Evolutionary conservation across 2,113 vertebrate species (phyloP), one percentile per base, ranked within the genome.

Genomic region (Stegostoma tigrinum): DNA sequence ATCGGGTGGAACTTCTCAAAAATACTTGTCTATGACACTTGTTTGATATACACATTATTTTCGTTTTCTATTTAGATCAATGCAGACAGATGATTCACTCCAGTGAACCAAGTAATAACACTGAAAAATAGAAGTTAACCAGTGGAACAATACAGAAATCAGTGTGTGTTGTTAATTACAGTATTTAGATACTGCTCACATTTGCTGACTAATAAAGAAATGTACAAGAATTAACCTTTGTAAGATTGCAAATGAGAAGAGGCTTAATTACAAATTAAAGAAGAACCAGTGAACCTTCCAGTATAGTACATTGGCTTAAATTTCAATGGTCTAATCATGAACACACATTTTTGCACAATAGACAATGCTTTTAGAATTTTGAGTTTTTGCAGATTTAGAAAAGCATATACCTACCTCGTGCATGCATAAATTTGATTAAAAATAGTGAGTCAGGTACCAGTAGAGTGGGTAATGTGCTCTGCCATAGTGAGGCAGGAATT

Each of bases 211-310:
- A 95, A 90, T 90, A 90, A 52, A 90, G 87, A 30, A 90, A 90
- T 90, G 94, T 52, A 72, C 94, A 95, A 72, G 42, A 70, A 10
- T 75, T 95, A 94, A 95, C 45, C 38, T 75, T 45, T 72, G 94
- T 38, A 95, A 48, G 19, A 95, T 34, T 75, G 67, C 45, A 72
- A 52, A 52, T 21, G 23, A 70, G 45, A 45, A 72, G 1, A 95
- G 52, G 21, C 4, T 34, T 61, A 61, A 61, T 95, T 45, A 19
- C 64, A 48, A 17, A 27, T 30, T 72, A 72, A 5, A 95, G 24
- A 89, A 55, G 38, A 23, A 72, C 2, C 30, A 23, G n/a, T 15
- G 4, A 95, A 95, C 10, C 14, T 24, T n/a, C 3, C 42, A 61
- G 27, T 30, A 4, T 48, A 72, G 23, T 75, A 7, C 14, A 70